phyloP scores from a whole-genome alignment of 2,888 invertebrate species.

The Drosophila kokeensis region DNA sequence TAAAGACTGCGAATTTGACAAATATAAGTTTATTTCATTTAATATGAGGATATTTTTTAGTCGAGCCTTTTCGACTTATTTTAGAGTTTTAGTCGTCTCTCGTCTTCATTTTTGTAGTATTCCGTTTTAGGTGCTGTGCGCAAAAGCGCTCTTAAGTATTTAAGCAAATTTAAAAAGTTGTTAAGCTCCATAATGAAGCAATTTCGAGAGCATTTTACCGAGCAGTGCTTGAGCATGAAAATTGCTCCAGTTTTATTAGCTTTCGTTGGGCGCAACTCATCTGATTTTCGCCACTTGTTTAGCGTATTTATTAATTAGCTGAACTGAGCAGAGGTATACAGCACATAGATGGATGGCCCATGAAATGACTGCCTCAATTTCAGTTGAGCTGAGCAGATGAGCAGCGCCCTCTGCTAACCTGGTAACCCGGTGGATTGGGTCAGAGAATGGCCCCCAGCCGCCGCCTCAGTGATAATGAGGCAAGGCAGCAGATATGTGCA shows the following conservation, averaged over 20 bases:
- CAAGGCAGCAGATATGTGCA: constrained; percentile 36
- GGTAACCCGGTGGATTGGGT: constrained; percentile 51
- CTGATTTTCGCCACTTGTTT: constrained; percentile 53
- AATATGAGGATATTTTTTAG: constrained; percentile 2
- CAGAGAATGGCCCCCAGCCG: constrained; percentile 27
- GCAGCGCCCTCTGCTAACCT: constrained; percentile 31
- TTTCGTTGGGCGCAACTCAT: constrained; percentile 49
- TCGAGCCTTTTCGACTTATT: background rate
- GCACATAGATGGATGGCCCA: constrained; percentile 14
- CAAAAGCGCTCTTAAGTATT: constrained; percentile 60
- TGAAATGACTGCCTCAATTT: constrained; percentile 44
- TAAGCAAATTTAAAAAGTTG: constrained; percentile 79
- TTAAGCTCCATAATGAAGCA: constrained; percentile 73
- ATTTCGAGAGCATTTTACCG: constrained; percentile 45
- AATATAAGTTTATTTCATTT: background rate
- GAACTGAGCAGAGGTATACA: background rate
- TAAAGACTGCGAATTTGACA: background rate
- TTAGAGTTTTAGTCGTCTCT: background rate
- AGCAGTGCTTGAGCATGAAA: constrained; percentile 30
- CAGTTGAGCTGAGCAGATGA: constrained; percentile 20
- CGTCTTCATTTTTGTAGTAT: background rate
- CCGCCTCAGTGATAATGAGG: constrained; percentile 57
- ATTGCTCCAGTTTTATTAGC: constrained; percentile 50
- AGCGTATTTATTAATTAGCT: constrained; percentile 14
- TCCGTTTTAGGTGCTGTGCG: constrained; percentile 34